phyloP scores from a whole-genome alignment of 2,888 invertebrate species.

The Cheilosia vulpina region DNA sequence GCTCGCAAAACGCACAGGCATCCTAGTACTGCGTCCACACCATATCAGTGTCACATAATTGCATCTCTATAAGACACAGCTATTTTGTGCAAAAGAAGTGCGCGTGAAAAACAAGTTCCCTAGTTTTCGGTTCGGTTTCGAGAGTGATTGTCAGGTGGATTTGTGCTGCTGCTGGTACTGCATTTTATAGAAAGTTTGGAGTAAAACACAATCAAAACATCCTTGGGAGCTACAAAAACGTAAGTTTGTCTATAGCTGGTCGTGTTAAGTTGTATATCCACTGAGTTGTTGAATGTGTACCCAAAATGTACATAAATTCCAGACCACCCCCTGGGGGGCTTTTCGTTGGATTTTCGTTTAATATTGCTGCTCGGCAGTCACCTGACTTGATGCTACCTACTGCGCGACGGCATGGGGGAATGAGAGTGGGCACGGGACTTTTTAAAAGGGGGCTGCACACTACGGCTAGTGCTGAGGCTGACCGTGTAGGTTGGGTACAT shows the following conservation, averaged over 20 bases:
- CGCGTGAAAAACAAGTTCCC: constrained; percentile 51
- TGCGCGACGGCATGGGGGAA: constrained; percentile 8
- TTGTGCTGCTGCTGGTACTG: constrained; percentile 19
- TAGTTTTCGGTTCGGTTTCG: constrained; percentile 29
- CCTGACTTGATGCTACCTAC: constrained; percentile 44
- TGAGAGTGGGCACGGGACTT: background rate
- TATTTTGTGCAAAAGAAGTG: constrained; percentile 37
- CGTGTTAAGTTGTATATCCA: background rate
- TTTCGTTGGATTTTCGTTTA: constrained; percentile 42
- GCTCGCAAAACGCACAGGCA: constrained; percentile 13
- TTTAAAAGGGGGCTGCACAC: constrained; percentile 18
- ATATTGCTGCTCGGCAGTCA: constrained; percentile 59
- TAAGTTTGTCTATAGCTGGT: constrained; percentile 22
- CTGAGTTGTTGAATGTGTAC: constrained; percentile 38
- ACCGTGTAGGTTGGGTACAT: constrained; percentile 1
- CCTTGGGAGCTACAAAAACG: constrained; percentile 46
- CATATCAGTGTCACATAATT: constrained; percentile 25
- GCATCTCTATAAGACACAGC: constrained; percentile 25
- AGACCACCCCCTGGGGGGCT: constrained; percentile 40
- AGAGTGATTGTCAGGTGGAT: constrained; percentile 32
- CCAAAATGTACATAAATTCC: constrained; percentile 50
- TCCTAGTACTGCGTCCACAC: constrained; percentile 21
- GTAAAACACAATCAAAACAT: constrained; percentile 22
- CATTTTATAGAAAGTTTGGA: constrained; percentile 22
- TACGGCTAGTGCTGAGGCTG: background rate